Evolutionary conservation across 1,140 invertebrate genomes (phyloP), one percentile per base, ranked within the genome.

Genomic region (Eueides isabella): DNA sequence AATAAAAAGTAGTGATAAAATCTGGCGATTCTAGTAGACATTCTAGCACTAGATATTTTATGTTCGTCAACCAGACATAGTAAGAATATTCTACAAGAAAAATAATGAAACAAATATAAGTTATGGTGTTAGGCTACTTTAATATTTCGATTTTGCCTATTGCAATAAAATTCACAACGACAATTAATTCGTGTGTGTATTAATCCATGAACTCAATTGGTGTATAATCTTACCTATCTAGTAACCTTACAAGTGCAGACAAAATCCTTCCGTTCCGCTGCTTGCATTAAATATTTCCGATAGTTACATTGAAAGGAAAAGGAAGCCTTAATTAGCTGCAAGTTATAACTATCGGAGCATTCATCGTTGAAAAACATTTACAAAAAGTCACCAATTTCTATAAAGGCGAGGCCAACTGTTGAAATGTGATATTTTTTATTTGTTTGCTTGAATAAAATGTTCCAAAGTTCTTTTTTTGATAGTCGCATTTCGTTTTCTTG

Each of bases 181-280:
- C n/a, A n/a, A n/a, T n/a, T n/a, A n/a, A n/a, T n/a, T n/a, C n/a
- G n/a, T n/a, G n/a, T n/a, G n/a, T n/a, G n/a, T 55, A 55, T 26
- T 11, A 19, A 26, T 3, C 19, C 9, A 9, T 55, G 2, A 55
- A 55, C 9, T 55, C 48, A 55, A 55, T 55, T 55, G 48, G 48
- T 55, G 48, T 55, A 55, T 55, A 55, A 55, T 26, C 9, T 55
- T 55, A 55, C 48, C 48, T 2, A 55, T 23, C 71, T 62, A 38
- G 61, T 48, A 74, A 16, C 44, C 61, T 29, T 41, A 74, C 41
- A 74, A 70, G 62, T 74, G 72, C 72, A 74, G 67, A 70, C 67
- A 69, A 67, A 33, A 55, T 41, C 31, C 62, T 35, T 44, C 29
- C 64, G 64, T 33, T 44, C 44, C 44, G 11, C 44, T 55, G 62